Base-by-base conservation (phyloP, 1,140 invertebrate genomes). In the Drosophila pseudoobscura region DNA sequence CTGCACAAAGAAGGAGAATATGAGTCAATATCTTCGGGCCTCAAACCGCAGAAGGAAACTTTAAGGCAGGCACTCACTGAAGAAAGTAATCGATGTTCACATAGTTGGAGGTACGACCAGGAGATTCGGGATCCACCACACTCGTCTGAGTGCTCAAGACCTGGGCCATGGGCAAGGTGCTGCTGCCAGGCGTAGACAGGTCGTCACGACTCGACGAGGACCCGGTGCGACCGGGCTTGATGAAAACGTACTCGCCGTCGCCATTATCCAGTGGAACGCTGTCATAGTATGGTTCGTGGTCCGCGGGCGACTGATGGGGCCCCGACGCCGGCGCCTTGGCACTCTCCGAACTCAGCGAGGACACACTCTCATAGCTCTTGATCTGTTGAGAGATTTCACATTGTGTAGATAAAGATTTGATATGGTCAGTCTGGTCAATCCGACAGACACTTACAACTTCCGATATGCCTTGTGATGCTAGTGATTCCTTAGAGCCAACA, bases 61-160 rank as follows among this genome's bases (percentile, higher is more conserved):
- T n/a, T 13, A 2, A 13, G 11, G 17, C 50, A n/a, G 9, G 20
- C 51, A 94, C 94, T 94, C 92, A 96, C 95, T 96, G 94, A 87
- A 97, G 94, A 82, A 97, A 97, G 91, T 97, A 97, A 90, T 97
- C 96, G 92, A 97, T 97, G 92, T 97, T 97, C 90, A 97, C 96
- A 92, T 97, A 97, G 92, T 97, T 97, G 66, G 95, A 95, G 55
- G 94, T 94, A 90, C 94, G 93, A 71, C 94, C 94, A 29, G 95
- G 95, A 44, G 95, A 95, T 91, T 96, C 95, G 29, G 95, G 95
- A 79, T 95, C 94, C 20, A 83, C 76, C 24, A 91, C 91, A 74
- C 89, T 91, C 62, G 90, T 72, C 74, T 92, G 90, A 63, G 82
- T 90, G 56, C 77, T 89, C 7, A 90, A 55, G 3, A 11, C 35